Evolutionary conservation across 1,140 invertebrate species (phyloP).

Genomic region (Scaptomyza hsui): DNA sequence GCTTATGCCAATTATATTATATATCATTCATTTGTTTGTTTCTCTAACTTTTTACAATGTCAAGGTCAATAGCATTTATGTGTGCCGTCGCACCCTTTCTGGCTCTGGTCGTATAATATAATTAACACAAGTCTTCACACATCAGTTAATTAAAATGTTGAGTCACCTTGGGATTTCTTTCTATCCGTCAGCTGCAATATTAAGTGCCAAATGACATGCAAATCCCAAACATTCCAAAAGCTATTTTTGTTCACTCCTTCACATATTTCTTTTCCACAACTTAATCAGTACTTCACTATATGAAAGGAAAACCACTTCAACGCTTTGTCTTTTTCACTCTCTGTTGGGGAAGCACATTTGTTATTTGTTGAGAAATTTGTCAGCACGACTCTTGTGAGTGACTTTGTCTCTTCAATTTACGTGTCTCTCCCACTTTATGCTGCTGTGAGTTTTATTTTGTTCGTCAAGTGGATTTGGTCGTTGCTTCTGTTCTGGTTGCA

Average conservation of each 20-base stretch:
- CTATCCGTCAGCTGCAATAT: not conserved
- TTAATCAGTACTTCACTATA: slow-evolving; percentile 21
- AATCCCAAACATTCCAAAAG: slow-evolving; percentile 42
- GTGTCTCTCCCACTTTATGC: slow-evolving; percentile 29
- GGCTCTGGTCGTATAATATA: not conserved
- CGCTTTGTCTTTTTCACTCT: slow-evolving; percentile 6
- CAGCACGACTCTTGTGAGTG: slow-evolving; percentile 60
- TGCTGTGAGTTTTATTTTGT: slow-evolving; percentile 43
- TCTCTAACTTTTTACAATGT: not conserved
- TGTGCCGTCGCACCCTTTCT: not conserved
- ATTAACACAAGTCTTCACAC: not conserved
- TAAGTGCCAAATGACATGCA: slow-evolving; percentile 63
- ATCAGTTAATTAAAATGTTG: slow-evolving; percentile 35
- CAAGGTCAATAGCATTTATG: not conserved
- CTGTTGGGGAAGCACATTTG: slow-evolving; percentile 45
- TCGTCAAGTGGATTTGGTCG: slow-evolving; percentile 45
- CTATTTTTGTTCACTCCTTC: slow-evolving; percentile 3
- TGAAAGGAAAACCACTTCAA: not conserved
- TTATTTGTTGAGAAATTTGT: slow-evolving; percentile 68
- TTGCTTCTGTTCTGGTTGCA: slow-evolving; percentile 9
- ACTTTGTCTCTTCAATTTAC: slow-evolving; percentile 63
- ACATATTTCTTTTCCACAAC: slow-evolving; percentile 21
- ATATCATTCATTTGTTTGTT: not conserved
- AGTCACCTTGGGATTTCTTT: not conserved
- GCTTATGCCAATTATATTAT: not conserved